A percentile compares a stretch with the other conserved stretches of the same genome.
These are phyloP conservation scores for Luffia ferchaultella DNA, from an alignment of 2,888 invertebrate species.

Conservation along the genomic window DNA sequence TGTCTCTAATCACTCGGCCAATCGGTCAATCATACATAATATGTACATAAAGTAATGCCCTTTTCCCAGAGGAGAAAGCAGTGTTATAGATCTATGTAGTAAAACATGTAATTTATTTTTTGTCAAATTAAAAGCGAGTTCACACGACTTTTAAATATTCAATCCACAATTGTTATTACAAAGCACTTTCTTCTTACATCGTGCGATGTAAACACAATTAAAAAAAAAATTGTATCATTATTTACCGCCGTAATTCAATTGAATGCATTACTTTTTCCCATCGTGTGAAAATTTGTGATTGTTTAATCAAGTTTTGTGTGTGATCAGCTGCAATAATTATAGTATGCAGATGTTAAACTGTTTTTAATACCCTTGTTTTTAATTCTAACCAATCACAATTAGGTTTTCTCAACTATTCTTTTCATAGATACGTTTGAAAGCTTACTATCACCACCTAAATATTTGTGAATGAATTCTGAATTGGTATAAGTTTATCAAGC, in stretches of 20 bases:
- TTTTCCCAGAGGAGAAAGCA: conserved; percentile 1
- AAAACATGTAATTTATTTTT: background rate
- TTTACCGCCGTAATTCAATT: background rate
- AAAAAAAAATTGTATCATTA: too few species aligned
- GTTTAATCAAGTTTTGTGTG: background rate
- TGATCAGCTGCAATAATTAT: background rate
- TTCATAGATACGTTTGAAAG: too few species aligned
- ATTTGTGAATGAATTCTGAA: too few species aligned
- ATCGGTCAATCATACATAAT: too few species aligned
- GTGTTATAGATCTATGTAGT: background rate
- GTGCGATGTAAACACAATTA: background rate
- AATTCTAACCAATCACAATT: background rate
- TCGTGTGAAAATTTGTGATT: background rate
- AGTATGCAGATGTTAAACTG: background rate
- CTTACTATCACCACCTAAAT: too few species aligned
- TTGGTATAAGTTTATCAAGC: too few species aligned
- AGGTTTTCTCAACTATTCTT: background rate
- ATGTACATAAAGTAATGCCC: background rate
- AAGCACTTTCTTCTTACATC: background rate
- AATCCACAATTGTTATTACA: background rate
- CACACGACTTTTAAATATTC: background rate
- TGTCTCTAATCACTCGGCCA: too few species aligned
- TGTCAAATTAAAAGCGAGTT: background rate
- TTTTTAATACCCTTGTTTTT: background rate
- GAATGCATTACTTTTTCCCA: background rate